These are phyloP conservation scores for Pantherophis vulpinus DNA, from an alignment of 2,797 vertebrate species.

Conservation along the genomic window DNA sequence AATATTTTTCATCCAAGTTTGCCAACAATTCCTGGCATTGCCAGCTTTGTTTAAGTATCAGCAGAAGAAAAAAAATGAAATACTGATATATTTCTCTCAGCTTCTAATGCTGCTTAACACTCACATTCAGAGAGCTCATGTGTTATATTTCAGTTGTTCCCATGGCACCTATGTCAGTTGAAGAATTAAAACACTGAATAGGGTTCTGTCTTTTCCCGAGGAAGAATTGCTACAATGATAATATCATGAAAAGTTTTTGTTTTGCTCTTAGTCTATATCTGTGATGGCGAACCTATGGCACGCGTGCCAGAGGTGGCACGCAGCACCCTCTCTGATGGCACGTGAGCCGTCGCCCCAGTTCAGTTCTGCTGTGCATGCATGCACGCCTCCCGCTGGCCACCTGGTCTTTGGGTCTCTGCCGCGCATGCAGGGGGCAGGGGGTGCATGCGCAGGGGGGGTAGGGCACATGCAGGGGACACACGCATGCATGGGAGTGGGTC, in stretches of 20 bases:
- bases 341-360: too few relatives aligned
- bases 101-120: not conserved
- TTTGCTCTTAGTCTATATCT: not conserved
- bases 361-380: too few relatives aligned
- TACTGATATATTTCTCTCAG: not conserved
- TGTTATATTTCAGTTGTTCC: not conserved
- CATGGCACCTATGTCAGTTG: not conserved
- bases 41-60: not conserved
- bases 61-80: not conserved
- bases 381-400: too few relatives aligned
- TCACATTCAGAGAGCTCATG: not conserved
- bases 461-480: too few relatives aligned
- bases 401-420: too few relatives aligned
- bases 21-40: not conserved
- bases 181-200: not conserved
- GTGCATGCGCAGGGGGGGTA: too few relatives aligned
- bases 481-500: too few relatives aligned
- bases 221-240: not conserved
- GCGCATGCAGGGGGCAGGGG: too few relatives aligned
- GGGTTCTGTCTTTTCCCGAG: not conserved
- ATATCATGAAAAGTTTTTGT: not conserved
- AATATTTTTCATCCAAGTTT: slow-evolving; percentile 19
- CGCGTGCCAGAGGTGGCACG: too few relatives aligned
- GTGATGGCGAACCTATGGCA: too few relatives aligned
- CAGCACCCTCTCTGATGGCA: too few relatives aligned